Percentiles rank a stretch among this genome's conserved stretches.
phyloP scores from a whole-genome alignment of 2,113 vertebrate genomes.

The Pithys albifrons region DNA sequence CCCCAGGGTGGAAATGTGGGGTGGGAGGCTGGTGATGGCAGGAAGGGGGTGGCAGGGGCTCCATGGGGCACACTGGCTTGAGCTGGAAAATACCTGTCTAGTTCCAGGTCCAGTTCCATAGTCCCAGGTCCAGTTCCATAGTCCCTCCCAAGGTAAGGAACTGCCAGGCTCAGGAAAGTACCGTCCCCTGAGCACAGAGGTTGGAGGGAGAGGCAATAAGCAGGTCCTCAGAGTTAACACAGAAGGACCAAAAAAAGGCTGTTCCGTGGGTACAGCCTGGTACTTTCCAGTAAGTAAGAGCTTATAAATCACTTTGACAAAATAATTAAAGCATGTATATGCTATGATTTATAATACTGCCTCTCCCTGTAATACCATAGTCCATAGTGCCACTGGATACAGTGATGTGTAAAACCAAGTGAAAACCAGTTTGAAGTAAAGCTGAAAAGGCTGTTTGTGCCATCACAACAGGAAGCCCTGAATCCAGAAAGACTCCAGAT shows the following conservation, averaged over 20 bases:
- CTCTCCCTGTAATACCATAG: background rate
- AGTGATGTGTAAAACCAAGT: background rate
- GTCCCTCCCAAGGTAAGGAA: background rate
- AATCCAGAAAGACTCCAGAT: background rate
- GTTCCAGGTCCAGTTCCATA: background rate
- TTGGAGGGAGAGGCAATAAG: background rate
- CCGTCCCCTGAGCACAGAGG: background rate
- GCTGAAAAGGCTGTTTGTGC: background rate
- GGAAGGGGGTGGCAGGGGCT: background rate
- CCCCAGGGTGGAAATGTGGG: background rate
- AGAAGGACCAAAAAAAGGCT: background rate
- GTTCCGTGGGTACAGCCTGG: background rate
- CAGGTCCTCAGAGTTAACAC: background rate
- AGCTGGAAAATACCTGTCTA: background rate
- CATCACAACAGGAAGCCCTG: fast-evolving
- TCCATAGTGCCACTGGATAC: background rate
- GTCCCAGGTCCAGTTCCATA: fast-evolving
- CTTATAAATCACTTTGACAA: slow-evolving; percentile 58
- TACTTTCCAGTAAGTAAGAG: background rate
- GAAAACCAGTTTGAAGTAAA: background rate
- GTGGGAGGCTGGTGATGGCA: background rate
- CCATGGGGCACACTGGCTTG: fast-evolving
- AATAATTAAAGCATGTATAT: slow-evolving; percentile 48
- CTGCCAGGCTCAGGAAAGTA: background rate
- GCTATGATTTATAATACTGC: slow-evolving; percentile 17